A percentile compares a stretch with the other conserved stretches of the same genome.
Evolutionary conservation across 2,888 invertebrate species (phyloP).

Genomic region (Chloromyia formosa): DNA sequence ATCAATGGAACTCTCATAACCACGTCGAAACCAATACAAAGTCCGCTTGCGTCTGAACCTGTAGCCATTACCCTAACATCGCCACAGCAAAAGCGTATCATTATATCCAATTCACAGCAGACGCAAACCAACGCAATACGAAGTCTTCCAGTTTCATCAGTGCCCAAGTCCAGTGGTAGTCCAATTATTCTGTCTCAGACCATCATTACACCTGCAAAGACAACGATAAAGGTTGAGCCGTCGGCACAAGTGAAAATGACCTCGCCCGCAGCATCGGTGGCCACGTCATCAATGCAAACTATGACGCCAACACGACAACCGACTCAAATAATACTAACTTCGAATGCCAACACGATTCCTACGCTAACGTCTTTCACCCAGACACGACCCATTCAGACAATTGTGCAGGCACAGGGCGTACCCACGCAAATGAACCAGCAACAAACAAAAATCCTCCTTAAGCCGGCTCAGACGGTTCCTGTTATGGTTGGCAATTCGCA

Average conservation of each 20-base stretch:
- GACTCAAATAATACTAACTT: constrained; percentile 60
- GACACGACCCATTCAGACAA: constrained; percentile 55
- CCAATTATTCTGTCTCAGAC: constrained; percentile 63
- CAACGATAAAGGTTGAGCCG: constrained; percentile 58
- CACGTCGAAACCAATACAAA: constrained; percentile 13
- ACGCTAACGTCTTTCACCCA: constrained; percentile 61
- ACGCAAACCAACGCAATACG: constrained; percentile 48
- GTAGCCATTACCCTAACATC: constrained; percentile 37
- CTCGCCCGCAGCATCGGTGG: constrained; percentile 19
- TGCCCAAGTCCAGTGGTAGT: constrained; percentile 49
- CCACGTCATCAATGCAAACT: neutral
- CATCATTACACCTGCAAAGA: constrained; percentile 62
- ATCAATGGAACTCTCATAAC: constrained; percentile 20
- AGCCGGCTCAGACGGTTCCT: constrained; percentile 61
- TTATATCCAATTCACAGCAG: constrained; percentile 45
- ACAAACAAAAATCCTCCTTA: constrained; percentile 62
- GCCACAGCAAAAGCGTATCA: constrained; percentile 33
- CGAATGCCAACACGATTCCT: constrained; percentile 57
- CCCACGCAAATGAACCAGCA: constrained; percentile 55
- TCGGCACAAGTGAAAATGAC: constrained; percentile 44
- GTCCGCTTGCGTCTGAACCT: neutral
- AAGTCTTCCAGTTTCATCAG: constrained; percentile 44
- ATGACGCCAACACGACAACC: constrained; percentile 30
- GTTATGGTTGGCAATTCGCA: constrained; percentile 56
- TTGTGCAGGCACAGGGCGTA: constrained; percentile 57